Evolutionary conservation across 2,113 vertebrate genomes (phyloP).

Genomic region (Chlamydotis undulata): DNA sequence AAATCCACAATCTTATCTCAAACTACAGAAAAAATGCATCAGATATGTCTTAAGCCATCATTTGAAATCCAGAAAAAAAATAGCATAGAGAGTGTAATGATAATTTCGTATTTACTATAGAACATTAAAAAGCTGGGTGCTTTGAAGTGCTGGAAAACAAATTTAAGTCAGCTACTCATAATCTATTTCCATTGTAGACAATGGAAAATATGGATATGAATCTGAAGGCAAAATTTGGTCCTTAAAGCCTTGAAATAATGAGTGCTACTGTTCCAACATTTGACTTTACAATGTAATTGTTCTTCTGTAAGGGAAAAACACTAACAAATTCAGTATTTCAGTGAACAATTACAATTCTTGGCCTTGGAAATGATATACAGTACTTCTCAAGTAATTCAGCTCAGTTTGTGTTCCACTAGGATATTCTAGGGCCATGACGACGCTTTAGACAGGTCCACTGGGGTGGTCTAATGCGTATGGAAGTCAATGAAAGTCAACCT

Average conservation of each 20-base stretch:
- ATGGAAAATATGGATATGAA: not conserved
- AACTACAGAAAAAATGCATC: not conserved
- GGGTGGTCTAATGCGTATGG: not conserved
- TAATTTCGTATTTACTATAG: not conserved
- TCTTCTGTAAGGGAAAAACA: not conserved
- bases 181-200: not conserved
- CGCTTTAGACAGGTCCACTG: not conserved
- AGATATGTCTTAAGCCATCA: not conserved
- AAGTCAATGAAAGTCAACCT: not conserved
- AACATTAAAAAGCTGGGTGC: not conserved
- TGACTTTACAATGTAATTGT: not conserved
- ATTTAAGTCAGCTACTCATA: not conserved
- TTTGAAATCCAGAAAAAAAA: not conserved
- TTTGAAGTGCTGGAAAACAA: not conserved
- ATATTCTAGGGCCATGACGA: not conserved
- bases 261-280: not conserved
- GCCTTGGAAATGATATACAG: not conserved
- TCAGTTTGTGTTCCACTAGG: not conserved
- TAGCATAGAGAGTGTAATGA: not conserved
- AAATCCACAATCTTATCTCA: not conserved
- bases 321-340: not conserved
- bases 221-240: not conserved
- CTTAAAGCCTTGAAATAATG: not conserved
- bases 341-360: not conserved
- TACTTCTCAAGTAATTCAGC: not conserved